phyloP scores from a whole-genome alignment of 2,888 invertebrate species.

The Phragmatobia fuliginosa region DNA sequence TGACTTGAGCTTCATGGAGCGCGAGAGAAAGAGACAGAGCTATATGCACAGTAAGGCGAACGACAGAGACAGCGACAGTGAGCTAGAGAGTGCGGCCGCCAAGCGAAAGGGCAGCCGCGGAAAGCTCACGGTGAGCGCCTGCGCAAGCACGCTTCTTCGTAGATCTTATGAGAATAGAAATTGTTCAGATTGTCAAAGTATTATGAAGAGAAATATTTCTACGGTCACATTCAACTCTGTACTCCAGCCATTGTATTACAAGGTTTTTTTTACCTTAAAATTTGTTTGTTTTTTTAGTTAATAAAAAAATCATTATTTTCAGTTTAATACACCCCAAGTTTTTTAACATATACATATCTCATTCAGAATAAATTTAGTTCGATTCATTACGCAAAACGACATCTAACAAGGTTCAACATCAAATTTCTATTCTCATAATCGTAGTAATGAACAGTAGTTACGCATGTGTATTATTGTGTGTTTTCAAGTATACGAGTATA shows the following conservation, averaged over 20 bases:
- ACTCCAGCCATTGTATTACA: slow-evolving; percentile 22
- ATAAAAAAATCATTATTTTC: neutral
- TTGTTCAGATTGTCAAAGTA: slow-evolving; percentile 26
- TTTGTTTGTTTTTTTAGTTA: slow-evolving; percentile 11
- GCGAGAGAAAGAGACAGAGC: slow-evolving; percentile 83
- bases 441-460: slow-evolving; percentile 24
- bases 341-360: neutral
- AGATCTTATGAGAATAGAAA: slow-evolving; percentile 66
- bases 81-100: slow-evolving; percentile 88
- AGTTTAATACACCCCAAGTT: neutral
- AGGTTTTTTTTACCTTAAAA: slow-evolving; percentile 16
- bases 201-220: slow-evolving; percentile 23
- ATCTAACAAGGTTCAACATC: slow-evolving; percentile 13
- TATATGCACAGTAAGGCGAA: slow-evolving; percentile 84
- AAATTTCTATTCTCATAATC: slow-evolving; percentile 54
- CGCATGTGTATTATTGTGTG: slow-evolving; percentile 21
- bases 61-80: slow-evolving; percentile 95
- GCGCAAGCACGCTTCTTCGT: slow-evolving; percentile 67
- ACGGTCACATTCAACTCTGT: slow-evolving; percentile 21
- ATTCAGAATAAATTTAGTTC: slow-evolving; percentile 5
- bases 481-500: too few relatives aligned
- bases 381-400: slow-evolving; percentile 10
- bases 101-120: slow-evolving; percentile 88
- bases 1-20: slow-evolving; percentile 83
- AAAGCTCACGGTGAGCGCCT: slow-evolving; percentile 89